Percentiles rank a stretch among this genome's conserved stretches.
phyloP scores from a whole-genome alignment of 1,140 invertebrate genomes.

The Ctenoplectra terminalis region DNA sequence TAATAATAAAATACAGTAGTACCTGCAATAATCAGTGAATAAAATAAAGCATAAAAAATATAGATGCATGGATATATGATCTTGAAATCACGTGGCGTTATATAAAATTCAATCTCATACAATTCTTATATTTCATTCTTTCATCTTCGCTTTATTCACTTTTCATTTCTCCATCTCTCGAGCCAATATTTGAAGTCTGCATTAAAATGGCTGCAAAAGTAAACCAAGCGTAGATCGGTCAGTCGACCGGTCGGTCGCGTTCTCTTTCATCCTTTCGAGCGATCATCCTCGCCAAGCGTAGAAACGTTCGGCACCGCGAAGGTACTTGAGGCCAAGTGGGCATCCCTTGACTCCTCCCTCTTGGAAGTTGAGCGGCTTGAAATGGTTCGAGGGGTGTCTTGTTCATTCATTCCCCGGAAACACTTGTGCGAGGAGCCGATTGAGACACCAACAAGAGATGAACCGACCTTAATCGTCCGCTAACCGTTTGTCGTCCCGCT shows the following conservation, averaged over 20 bases:
- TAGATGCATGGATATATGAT: too few species aligned
- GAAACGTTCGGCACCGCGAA: conserved; percentile 61
- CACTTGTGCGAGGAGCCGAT: conserved; percentile 75
- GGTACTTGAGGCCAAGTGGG: conserved; percentile 76
- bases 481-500: conserved; percentile 59
- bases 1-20: too few species aligned
- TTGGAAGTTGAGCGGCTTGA: conserved; percentile 61
- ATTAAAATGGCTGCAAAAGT: conserved; percentile 12
- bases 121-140: too few species aligned
- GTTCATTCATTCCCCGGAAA: conserved; percentile 79
- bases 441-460: conserved; percentile 67
- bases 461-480: conserved; percentile 51
- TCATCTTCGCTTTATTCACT: not conserved
- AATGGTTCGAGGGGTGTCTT: conserved; percentile 59
- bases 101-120: too few species aligned
- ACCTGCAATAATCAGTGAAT: too few species aligned
- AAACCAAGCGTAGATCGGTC: conserved; percentile 26
- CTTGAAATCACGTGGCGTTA: too few species aligned
- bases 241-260: not conserved
- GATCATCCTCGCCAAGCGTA: conserved; percentile 55
- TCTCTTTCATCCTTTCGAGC: conserved; percentile 53
- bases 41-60: too few species aligned
- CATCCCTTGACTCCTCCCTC: conserved; percentile 73
- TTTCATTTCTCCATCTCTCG: not conserved
- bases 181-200: conserved; percentile 2